Conservation (phyloP, 2,888 invertebrate species). For the Stictocephala bisonia region DNA sequence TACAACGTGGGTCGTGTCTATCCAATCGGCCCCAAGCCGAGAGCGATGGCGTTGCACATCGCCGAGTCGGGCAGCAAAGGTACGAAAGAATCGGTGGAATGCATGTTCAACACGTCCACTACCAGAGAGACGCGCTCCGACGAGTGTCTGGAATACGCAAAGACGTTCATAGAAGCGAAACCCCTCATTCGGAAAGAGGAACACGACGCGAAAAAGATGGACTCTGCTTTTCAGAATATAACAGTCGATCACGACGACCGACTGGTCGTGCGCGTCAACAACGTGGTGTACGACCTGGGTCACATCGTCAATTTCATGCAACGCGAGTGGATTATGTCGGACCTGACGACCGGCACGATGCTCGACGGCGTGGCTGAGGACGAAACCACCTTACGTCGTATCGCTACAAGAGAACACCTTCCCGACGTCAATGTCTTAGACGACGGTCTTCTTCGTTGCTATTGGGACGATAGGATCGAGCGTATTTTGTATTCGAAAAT, state of each 20-base stretch:
- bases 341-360: too few relatives aligned
- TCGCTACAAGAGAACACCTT: too few relatives aligned
- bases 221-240: background rate
- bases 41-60: background rate
- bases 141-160: background rate
- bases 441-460: too few relatives aligned
- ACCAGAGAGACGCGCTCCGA: background rate
- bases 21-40: background rate
- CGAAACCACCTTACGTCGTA: too few relatives aligned
- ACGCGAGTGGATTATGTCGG: too few relatives aligned
- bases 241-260: background rate
- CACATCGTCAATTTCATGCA: too few relatives aligned
- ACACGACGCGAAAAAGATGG: constrained; percentile 13
- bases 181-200: background rate
- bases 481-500: too few relatives aligned
- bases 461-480: too few relatives aligned
- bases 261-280: background rate
- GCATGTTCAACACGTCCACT: background rate
- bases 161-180: background rate
- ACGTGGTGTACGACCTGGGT: constrained; percentile 5
- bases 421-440: too few relatives aligned
- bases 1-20: background rate
- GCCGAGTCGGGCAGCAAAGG: constrained; percentile 16
- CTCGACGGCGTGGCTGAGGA: too few relatives aligned
- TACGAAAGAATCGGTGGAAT: background rate